Evolutionary conservation across 2,797 vertebrate genomes (phyloP).

Genomic region (Enteromius mattozi): DNA sequence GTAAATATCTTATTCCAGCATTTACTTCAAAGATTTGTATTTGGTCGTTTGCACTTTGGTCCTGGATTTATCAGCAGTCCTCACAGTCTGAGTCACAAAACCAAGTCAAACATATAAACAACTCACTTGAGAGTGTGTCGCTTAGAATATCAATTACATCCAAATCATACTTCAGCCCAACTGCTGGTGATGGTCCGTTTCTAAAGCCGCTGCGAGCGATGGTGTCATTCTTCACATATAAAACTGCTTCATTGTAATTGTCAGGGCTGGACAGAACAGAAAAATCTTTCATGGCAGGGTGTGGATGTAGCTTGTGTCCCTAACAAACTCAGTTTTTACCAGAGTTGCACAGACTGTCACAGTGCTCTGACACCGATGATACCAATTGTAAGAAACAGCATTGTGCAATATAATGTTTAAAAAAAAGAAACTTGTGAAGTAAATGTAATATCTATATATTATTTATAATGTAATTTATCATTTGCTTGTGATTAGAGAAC

Average conservation of each 20-base stretch:
- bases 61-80: slow-evolving; percentile 29
- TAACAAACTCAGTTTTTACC: slow-evolving; percentile 36
- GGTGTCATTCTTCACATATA: slow-evolving; percentile 33
- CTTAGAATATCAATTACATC: slow-evolving; percentile 10
- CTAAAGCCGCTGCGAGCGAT: slow-evolving; percentile 31
- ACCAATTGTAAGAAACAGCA: slow-evolving; percentile 6
- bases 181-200: not conserved
- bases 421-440: not conserved
- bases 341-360: not conserved
- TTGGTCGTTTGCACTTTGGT: slow-evolving; percentile 56
- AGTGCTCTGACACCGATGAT: not conserved
- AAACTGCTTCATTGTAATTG: slow-evolving; percentile 39
- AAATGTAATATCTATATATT: not conserved
- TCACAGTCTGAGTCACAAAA: slow-evolving; percentile 25
- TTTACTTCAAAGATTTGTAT: slow-evolving; percentile 48
- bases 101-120: slow-evolving; percentile 9
- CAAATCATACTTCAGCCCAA: slow-evolving; percentile 5
- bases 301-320: slow-evolving; percentile 25
- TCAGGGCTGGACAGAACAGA: slow-evolving; percentile 38
- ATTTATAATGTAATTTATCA: not conserved
- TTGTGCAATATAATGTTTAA: not conserved
- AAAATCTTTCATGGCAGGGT: slow-evolving; percentile 44
- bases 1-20: slow-evolving; percentile 36
- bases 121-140: not conserved
- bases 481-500: not conserved